Evolutionary conservation across 2,797 vertebrate species (phyloP), one percentile per base, ranked within the genome.

Genomic region (Decapterus maruadsi): DNA sequence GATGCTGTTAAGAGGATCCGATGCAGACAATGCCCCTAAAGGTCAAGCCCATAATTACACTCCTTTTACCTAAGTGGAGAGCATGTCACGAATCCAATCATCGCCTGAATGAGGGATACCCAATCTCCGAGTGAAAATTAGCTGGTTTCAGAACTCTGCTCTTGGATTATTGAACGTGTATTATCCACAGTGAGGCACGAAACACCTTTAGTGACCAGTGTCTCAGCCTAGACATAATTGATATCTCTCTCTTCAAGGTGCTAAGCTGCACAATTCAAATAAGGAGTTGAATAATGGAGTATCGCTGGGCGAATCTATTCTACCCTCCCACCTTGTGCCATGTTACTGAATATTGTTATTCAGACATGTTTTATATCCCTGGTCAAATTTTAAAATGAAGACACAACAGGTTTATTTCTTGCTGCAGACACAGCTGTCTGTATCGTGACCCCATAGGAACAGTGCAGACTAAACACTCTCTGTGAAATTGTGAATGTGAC

Each of bases 11-110:
- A 78, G 75, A 72, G 69, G 64, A 85, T 82, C 60, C 20, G 3
- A 63, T 77, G 48, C 77, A 69, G 63, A 64, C 72, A 86, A 62
- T 84, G 80, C 78, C 80, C 80, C 31, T 26, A 75, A 91, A 90
- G 89, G 89, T 89, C 84, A 89, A 84, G 54, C 34, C 74, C 71
- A 77, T 91, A 89, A 92, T 92, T 90, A 83, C 80, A 77, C 61
- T 77, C 38, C 51, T 90, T 89, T 84, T 90, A 87, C 81, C 66
- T 81, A 82, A 86, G 85, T 85, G 75, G 61, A 83, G 74, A 84
- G 75, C 62, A 38, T 81, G 82, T 80, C 82, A 78, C 77, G 79
- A 88, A 89, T 87, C 82, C 73, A 89, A 89, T 91, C 84, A 89
- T 72, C 9, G 22, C 38, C 67, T 77, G 75, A 80, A 81, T 78